Conservation (phyloP, 2,113 vertebrate genomes). For the Smithornis capensis region DNA sequence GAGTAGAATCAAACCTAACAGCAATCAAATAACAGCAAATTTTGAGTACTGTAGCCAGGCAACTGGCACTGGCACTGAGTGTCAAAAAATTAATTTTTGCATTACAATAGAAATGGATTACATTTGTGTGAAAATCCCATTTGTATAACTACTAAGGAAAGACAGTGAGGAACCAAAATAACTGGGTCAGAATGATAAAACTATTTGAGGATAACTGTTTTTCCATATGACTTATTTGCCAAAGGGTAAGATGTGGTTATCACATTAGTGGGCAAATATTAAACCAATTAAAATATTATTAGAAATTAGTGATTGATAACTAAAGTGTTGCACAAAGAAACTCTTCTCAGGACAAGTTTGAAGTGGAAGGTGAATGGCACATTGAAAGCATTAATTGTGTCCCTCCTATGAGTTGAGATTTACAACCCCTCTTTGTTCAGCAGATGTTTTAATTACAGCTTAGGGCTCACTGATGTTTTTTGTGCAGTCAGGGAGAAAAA, state of each 20-base stretch:
- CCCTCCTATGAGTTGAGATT: neutral
- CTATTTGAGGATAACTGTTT: neutral
- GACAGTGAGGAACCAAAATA: neutral
- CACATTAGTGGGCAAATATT: neutral
- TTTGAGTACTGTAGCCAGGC: neutral
- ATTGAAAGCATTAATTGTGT: neutral
- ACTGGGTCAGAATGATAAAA: neutral
- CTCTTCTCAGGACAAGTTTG: neutral
- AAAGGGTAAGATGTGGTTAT: neutral
- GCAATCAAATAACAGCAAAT: neutral
- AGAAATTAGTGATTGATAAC: neutral
- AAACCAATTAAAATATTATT: neutral
- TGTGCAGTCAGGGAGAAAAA: neutral
- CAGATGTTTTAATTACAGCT: constrained; percentile 43
- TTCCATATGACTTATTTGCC: neutral
- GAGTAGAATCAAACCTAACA: neutral
- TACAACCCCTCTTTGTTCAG: neutral
- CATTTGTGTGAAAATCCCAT: neutral
- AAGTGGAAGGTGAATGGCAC: neutral
- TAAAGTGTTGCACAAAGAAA: neutral
- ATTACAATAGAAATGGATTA: constrained; percentile 5
- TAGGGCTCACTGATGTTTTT: neutral
- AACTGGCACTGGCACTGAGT: neutral
- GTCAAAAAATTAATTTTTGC: constrained; percentile 18
- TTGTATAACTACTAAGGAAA: neutral